Evolutionary conservation across 53 echinoderm and acorn worm species (phyloP).

Genomic region (Temnopleurus reevesii): DNA sequence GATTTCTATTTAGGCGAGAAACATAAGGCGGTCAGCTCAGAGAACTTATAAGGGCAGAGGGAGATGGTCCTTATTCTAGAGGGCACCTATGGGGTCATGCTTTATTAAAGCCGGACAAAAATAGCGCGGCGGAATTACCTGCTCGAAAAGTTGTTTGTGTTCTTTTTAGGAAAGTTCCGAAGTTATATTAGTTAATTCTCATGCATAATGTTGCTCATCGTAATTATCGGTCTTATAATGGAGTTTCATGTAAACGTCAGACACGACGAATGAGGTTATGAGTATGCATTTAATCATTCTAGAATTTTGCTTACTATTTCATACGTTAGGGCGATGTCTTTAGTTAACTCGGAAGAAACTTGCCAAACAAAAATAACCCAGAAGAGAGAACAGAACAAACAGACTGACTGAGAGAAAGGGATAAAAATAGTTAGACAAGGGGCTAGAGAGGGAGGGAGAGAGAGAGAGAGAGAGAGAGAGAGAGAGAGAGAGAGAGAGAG

Average conservation of each 20-base stretch:
- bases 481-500: not conserved
- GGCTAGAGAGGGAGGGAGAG: not conserved
- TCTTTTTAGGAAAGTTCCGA: no score
- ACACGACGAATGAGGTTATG: no score
- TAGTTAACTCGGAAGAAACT: not conserved
- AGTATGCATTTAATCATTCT: no score
- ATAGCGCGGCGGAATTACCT: not conserved
- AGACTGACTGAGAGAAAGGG: not conserved
- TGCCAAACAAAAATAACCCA: not conserved
- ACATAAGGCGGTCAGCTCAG: conserved; percentile 3
- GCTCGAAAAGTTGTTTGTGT: no score
- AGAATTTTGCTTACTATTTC: no score
- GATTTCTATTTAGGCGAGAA: conserved; percentile 1
- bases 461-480: not conserved
- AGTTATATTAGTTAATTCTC: no score
- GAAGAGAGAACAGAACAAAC: not conserved
- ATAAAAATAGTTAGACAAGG: not conserved
- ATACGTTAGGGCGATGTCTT: no score
- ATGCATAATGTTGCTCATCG: no score
- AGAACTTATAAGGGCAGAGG: not conserved
- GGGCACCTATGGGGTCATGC: not conserved
- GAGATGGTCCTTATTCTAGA: conserved; percentile 6
- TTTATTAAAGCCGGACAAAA: not conserved
- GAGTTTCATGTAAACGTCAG: no score
- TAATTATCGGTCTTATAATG: no score